Evolutionary conservation across 1,140 invertebrate genomes (phyloP).

Genomic region (Papilio polyxenes): DNA sequence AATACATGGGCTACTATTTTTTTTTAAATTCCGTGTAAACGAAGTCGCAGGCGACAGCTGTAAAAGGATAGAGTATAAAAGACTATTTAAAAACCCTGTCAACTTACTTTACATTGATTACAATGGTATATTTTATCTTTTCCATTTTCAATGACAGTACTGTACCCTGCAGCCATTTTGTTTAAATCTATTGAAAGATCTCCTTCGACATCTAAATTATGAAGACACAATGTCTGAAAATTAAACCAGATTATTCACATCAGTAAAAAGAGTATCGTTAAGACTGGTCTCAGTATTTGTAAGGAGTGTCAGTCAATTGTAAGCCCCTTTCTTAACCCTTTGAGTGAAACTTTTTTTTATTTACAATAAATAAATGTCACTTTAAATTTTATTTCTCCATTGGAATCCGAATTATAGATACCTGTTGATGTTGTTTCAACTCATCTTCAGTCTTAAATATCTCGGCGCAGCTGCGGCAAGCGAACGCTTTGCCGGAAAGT

Average conservation of each 20-base stretch:
- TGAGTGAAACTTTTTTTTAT: neutral
- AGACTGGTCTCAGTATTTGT: too few species aligned
- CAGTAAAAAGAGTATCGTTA: neutral
- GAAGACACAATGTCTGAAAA: slow-evolving; percentile 52
- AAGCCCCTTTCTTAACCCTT: too few species aligned
- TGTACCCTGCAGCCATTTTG: slow-evolving; percentile 47
- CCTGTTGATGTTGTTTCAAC: slow-evolving; percentile 58
- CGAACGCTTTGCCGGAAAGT: slow-evolving; percentile 50
- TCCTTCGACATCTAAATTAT: slow-evolving; percentile 45
- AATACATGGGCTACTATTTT: neutral
- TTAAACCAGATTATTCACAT: neutral
- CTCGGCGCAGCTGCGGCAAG: slow-evolving; percentile 60
- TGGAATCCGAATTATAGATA: slow-evolving; percentile 26
- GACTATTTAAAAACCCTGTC: neutral
- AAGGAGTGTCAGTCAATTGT: too few species aligned
- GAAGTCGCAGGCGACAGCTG: too few species aligned
- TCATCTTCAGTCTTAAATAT: slow-evolving; percentile 54
- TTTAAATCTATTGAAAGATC: slow-evolving; percentile 52
- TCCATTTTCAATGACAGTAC: slow-evolving; percentile 47
- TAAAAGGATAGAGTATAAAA: too few species aligned
- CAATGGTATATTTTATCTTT: slow-evolving; percentile 56
- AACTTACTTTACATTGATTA: slow-evolving; percentile 66
- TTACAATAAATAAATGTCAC: neutral
- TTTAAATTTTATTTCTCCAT: neutral
- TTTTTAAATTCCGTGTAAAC: neutral